Conservation (phyloP, 1,140 invertebrate genomes). For the Drosophila dunni region DNA sequence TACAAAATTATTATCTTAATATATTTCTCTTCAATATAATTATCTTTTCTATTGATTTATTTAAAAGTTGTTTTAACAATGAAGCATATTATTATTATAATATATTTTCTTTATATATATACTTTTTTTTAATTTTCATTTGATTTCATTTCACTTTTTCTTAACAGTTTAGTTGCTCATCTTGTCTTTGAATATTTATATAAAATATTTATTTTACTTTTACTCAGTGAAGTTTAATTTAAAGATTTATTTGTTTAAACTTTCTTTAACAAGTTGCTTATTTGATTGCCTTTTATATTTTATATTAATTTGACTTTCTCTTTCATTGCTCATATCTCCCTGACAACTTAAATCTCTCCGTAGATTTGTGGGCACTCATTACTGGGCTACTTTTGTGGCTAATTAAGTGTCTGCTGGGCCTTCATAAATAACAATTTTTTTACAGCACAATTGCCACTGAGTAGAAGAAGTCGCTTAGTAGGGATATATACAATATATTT, state of each 20-base stretch:
- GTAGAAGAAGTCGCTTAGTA: constrained; percentile 10
- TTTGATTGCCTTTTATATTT: constrained; percentile 22
- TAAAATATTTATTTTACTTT: too few relatives aligned
- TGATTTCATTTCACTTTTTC: too few relatives aligned
- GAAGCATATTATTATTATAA: too few relatives aligned
- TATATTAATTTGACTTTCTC: constrained; percentile 2
- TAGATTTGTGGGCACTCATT: constrained; percentile 39
- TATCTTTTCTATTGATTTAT: too few relatives aligned
- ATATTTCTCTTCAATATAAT: too few relatives aligned
- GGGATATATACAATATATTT: constrained; percentile 2
- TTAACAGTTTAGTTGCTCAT: too few relatives aligned
- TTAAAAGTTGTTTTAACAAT: too few relatives aligned
- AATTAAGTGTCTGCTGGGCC: constrained; percentile 54
- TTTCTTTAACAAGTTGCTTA: neutral
- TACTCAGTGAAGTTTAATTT: too few relatives aligned
- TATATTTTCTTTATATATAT: too few relatives aligned
- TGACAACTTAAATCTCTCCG: constrained; percentile 45
- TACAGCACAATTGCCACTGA: neutral
- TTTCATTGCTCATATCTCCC: constrained; percentile 17
- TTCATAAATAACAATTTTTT: constrained; percentile 56
- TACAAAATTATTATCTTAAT: too few relatives aligned
- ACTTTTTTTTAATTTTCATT: too few relatives aligned
- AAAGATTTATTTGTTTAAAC: neutral
- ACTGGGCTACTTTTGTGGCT: constrained; percentile 37
- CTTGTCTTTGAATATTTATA: too few relatives aligned